Base-by-base conservation (phyloP, 1,140 invertebrate genomes). In the Drosophila azteca region DNA sequence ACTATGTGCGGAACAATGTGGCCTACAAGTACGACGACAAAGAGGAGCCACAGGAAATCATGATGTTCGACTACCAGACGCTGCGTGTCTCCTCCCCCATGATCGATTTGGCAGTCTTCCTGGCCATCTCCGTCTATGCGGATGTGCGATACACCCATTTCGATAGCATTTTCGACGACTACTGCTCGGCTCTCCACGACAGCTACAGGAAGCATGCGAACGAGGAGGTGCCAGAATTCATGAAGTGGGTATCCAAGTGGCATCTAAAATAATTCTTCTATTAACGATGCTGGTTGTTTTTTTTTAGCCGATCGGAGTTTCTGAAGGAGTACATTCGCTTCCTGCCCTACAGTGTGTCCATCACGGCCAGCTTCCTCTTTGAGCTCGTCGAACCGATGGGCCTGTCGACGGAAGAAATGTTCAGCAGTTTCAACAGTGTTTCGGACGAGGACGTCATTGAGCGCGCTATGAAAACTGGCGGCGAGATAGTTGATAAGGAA, bases 31-130 rank as follows among this genome's bases (percentile, higher is more conserved):
- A 90, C 35, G 57, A 64, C 8, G 51, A 63, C 13, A 45, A 50
- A 13, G 83, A 75, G 2, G 46, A 59, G 8, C 90, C 91, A 2
- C 26, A 60, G 29, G 88, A 79, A 3, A 74, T 83, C 4, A 90
- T 91, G 75, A 92, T 91, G 91, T 92, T 92, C 31, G 91, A 92
- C 73, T 90, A 91, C 48, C 91, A 92, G 70, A 92, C 91, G 0
- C 13, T 92, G 24, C 64, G 90, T 0, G 13, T 81, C 13, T 79
- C 70, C 20, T 92, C 91, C 20, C 91, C 91, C 49, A 92, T 92
- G 91, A 60, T 90, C 1, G 91, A 92, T 66, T 65, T 92, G 0
- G 24, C 61, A 2, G 45, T 90, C 1, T 91, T 90, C 6, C 45
- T 92, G 29, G 52, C 82, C 0, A 7, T 90, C 0, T 91, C 91